Conservation (phyloP, 2,113 vertebrate genomes). For the Oenanthe oenanthe region DNA sequence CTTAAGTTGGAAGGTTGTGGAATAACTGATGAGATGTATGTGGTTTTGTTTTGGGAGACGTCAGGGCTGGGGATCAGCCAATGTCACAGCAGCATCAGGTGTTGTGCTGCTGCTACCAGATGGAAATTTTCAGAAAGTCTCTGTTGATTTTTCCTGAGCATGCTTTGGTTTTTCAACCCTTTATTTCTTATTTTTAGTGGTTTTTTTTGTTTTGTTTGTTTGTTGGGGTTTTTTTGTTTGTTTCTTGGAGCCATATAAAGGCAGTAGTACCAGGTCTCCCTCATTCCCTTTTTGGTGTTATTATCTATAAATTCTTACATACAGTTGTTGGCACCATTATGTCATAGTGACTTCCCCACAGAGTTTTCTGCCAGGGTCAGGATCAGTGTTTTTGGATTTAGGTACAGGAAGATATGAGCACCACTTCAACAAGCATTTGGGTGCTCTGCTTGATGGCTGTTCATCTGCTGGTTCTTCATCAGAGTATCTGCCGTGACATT, state of each 20-base stretch:
- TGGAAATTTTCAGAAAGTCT: constrained; percentile 32
- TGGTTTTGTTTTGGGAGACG: background rate
- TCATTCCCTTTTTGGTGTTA: background rate
- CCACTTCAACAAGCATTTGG: background rate
- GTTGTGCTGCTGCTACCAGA: constrained; percentile 27
- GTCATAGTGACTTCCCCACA: background rate
- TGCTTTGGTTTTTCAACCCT: background rate
- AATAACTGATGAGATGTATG: constrained; percentile 6
- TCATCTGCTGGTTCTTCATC: background rate
- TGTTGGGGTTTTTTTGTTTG: too few relatives aligned
- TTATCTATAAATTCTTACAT: background rate
- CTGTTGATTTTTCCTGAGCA: background rate
- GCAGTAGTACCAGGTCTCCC: background rate
- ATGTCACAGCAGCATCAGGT: constrained; percentile 1
- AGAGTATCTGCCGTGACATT: background rate
- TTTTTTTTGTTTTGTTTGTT: too few relatives aligned
- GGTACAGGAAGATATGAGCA: background rate
- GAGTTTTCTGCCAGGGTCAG: background rate
- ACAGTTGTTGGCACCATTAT: background rate
- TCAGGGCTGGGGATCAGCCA: background rate
- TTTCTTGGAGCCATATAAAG: background rate
- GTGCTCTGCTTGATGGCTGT: background rate
- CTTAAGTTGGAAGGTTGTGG: background rate
- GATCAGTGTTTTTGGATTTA: background rate
- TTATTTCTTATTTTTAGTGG: background rate